phyloP scores from a whole-genome alignment of 2,113 vertebrate genomes.

The Nesogale talazaci region DNA sequence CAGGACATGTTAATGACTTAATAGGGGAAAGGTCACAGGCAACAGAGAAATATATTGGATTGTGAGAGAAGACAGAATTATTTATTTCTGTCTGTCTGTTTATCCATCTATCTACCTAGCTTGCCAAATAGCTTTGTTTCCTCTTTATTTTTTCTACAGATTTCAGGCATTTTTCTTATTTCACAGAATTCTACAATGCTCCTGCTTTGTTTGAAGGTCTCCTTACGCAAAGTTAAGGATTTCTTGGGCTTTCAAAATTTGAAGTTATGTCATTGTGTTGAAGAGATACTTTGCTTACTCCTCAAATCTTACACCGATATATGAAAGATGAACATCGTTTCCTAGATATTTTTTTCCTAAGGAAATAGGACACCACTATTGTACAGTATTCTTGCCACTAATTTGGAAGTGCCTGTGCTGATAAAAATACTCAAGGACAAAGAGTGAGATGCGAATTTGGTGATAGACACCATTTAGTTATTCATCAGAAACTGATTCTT shows the following conservation, averaged over 20 bases:
- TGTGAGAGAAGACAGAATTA: slow-evolving; percentile 30
- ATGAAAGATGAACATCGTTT: slow-evolving; percentile 27
- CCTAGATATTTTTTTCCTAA: slow-evolving; percentile 29
- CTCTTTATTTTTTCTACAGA: background rate
- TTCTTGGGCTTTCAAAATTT: background rate
- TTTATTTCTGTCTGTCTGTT: background rate
- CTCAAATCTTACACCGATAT: background rate
- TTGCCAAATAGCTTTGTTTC: background rate
- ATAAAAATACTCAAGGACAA: background rate
- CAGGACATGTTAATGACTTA: slow-evolving; percentile 48
- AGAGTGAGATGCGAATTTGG: background rate
- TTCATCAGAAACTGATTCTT: background rate
- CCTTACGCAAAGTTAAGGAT: background rate
- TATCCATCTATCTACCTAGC: background rate
- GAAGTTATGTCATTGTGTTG: background rate
- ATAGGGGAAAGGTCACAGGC: background rate
- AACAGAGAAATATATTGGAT: slow-evolving; percentile 31
- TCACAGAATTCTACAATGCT: background rate
- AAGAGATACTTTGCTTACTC: background rate
- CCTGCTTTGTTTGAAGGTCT: background rate
- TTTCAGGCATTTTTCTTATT: slow-evolving; percentile 20
- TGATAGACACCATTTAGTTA: background rate
- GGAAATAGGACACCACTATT: background rate
- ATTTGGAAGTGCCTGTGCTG: background rate
- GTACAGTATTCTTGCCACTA: background rate